phyloP scores from a whole-genome alignment of 2,797 vertebrate genomes.

The Argya squamiceps region DNA sequence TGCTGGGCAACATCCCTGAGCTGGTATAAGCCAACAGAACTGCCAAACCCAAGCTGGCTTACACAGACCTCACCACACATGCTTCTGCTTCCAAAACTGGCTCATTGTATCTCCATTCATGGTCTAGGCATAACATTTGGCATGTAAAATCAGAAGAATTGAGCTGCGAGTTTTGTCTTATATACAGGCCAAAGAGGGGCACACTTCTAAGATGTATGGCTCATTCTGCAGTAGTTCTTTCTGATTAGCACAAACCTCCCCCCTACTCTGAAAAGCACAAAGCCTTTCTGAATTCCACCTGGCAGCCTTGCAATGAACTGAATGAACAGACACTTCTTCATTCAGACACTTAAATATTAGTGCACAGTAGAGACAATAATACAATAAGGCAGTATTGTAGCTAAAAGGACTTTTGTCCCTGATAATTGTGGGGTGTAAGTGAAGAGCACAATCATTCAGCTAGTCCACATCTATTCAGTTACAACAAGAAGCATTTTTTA shows the following conservation, averaged over 20 bases:
- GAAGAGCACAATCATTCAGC: background rate
- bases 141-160: background rate
- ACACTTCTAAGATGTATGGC: background rate
- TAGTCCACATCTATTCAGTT: background rate
- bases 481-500: background rate
- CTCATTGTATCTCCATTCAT: background rate
- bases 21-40: background rate
- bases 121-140: background rate
- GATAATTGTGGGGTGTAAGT: background rate
- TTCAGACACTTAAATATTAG: background rate
- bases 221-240: background rate
- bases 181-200: background rate
- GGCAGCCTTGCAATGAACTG: background rate
- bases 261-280: background rate
- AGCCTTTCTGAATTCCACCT: background rate
- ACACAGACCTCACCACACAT: background rate
- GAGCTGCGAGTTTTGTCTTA: background rate
- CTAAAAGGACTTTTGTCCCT: background rate
- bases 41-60: background rate
- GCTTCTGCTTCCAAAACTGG: background rate
- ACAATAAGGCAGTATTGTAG: background rate
- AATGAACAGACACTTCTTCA: background rate
- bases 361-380: background rate
- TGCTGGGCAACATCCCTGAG: background rate
- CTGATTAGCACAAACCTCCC: background rate